These are phyloP conservation scores for Dinoponera quadriceps DNA, from an alignment of 1,140 invertebrate species.

Conservation along the genomic window DNA sequence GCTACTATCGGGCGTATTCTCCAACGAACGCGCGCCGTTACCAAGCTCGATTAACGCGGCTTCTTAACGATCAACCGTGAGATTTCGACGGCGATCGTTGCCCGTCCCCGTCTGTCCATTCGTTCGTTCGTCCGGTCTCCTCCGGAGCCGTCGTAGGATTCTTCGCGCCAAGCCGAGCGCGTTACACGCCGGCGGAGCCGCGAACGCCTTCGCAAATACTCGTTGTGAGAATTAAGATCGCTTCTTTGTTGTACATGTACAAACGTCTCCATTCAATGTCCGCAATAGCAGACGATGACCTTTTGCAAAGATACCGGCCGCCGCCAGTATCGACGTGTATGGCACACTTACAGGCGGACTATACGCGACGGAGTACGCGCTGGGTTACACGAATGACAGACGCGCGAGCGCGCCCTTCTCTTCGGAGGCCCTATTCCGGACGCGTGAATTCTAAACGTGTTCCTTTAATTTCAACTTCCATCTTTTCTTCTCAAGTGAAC, in stretches of 20 bases:
- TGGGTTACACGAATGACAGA: slow-evolving; percentile 13
- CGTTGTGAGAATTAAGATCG: slow-evolving; percentile 45
- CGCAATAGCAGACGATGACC: slow-evolving; percentile 73
- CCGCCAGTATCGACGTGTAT: slow-evolving; percentile 55
- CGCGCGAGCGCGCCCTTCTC: neutral
- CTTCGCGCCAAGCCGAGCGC: too few species aligned
- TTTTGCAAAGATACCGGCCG: slow-evolving; percentile 65
- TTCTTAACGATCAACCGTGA: neutral
- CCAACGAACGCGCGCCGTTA: neutral
- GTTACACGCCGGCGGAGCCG: neutral
- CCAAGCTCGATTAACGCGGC: neutral
- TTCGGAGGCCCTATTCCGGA: too few species aligned
- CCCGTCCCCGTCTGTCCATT: neutral
- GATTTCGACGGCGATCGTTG: neutral
- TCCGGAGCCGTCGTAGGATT: too few species aligned
- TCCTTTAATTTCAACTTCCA: too few species aligned
- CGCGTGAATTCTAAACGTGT: too few species aligned
- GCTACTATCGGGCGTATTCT: too few species aligned
- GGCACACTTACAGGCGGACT: slow-evolving; percentile 39
- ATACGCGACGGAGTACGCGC: slow-evolving; percentile 8
- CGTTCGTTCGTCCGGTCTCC: neutral
- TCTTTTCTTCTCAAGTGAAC: too few species aligned
- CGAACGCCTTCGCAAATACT: slow-evolving; percentile 46
- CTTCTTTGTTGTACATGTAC: slow-evolving; percentile 64
- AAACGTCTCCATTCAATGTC: slow-evolving; percentile 60